Percentiles rank a stretch among this genome's conserved stretches.
phyloP scores from a whole-genome alignment of 2,888 invertebrate species.

The Acrobasis consociella region DNA sequence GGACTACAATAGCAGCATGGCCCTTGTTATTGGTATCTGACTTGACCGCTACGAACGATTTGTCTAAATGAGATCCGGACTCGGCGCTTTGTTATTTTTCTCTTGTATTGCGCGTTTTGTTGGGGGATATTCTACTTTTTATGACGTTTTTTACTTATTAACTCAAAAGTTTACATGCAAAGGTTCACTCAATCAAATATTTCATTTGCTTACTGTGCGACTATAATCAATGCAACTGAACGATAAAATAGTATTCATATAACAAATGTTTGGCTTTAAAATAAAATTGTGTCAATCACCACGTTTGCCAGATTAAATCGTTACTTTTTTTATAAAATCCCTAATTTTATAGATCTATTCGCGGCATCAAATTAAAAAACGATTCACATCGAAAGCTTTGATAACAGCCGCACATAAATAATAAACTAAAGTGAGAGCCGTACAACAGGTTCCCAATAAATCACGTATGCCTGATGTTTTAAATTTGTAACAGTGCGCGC shows the following conservation, averaged over 20 bases:
- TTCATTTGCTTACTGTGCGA: no score
- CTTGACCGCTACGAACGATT: conserved; percentile 81
- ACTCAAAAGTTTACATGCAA: neutral
- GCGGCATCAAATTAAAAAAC: neutral
- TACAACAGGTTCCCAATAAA: conserved; percentile 18
- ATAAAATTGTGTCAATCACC: no score
- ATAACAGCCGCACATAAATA: conserved; percentile 1
- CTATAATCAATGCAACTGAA: no score
- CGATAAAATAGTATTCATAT: no score
- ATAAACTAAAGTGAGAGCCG: neutral
- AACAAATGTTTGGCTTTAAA: no score
- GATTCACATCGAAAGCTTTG: neutral
- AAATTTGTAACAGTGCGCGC: conserved; percentile 48
- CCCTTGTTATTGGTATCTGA: conserved; percentile 81
- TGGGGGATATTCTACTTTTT: neutral
- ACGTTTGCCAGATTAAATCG: no score
- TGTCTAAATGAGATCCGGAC: conserved; percentile 82
- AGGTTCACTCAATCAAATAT: no score
- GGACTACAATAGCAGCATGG: conserved; percentile 77
- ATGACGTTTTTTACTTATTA: neutral
- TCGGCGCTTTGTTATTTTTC: conserved; percentile 72
- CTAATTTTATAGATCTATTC: neutral
- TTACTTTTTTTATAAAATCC: no score
- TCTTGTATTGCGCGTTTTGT: conserved; percentile 36
- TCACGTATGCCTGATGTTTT: conserved; percentile 30